Percentiles rank a stretch among this genome's conserved stretches.
phyloP scores from a whole-genome alignment of 2,113 vertebrate species.

The Piprites chloris region DNA sequence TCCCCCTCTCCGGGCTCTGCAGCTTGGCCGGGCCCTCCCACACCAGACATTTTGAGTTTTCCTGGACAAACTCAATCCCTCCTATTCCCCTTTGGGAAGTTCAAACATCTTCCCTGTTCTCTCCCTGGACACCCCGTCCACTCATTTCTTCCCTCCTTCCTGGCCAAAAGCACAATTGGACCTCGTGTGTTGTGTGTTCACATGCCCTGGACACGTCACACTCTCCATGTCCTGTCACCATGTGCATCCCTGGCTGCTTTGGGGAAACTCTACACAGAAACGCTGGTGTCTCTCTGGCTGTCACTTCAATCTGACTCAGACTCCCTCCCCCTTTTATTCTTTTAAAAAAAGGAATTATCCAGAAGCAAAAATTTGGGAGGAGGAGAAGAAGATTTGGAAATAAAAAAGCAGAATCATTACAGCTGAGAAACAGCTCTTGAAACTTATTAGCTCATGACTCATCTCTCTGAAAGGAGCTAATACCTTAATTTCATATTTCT shows the following conservation, averaged over 20 bases:
- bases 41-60: not conserved
- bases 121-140: fast-evolving
- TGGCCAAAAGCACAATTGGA: not conserved
- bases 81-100: not conserved
- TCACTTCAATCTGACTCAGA: not conserved
- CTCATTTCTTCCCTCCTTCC: not conserved
- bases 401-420: slow-evolving; percentile 62
- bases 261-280: not conserved
- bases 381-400: slow-evolving; percentile 41
- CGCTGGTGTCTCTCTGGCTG: not conserved
- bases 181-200: fast-evolving
- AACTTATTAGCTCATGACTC: slow-evolving; percentile 76
- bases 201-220: fast-evolving
- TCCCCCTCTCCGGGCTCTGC: fast-evolving
- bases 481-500: slow-evolving; percentile 83
- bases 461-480: slow-evolving; percentile 73
- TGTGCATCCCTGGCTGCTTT: fast-evolving
- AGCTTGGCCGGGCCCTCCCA: not conserved
- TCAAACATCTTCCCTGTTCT: not conserved
- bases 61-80: not conserved
- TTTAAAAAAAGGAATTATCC: slow-evolving; percentile 29
- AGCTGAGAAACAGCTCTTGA: slow-evolving; percentile 70
- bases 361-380: slow-evolving; percentile 47
- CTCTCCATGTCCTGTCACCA: not conserved
- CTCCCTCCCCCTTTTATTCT: not conserved